phyloP scores from a whole-genome alignment of 2,113 vertebrate species.

The Grammomys surdaster region DNA sequence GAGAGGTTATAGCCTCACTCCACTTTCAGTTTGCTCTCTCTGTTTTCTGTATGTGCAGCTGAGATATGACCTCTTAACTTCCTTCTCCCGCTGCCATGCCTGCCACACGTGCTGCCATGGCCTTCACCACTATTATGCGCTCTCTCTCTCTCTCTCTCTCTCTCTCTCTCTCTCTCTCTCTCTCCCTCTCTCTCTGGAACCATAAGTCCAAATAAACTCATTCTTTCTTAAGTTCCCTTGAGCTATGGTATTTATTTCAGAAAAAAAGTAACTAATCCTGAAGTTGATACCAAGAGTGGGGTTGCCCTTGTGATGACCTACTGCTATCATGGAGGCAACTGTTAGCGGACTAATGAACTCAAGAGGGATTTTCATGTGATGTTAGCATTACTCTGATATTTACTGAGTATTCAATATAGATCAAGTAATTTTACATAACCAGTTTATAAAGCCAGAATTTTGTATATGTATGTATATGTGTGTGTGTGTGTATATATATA shows the following conservation, averaged over 20 bases:
- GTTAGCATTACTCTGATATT: not conserved
- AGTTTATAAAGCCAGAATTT: not conserved
- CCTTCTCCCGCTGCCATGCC: not conserved
- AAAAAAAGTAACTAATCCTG: not conserved
- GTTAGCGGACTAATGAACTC: not conserved
- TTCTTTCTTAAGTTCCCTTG: not conserved
- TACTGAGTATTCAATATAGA: not conserved
- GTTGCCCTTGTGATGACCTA: not conserved
- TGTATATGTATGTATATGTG: not conserved
- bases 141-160: too few species aligned
- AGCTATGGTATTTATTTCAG: not conserved
- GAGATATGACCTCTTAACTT: not conserved
- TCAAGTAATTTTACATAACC: not conserved
- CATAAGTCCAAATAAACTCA: not conserved
- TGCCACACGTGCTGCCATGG: not conserved
- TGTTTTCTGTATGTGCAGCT: not conserved
- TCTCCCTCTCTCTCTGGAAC: not conserved
- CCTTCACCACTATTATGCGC: not conserved
- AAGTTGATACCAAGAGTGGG: not conserved
- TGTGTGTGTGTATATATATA: too few species aligned
- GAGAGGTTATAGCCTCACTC: not conserved
- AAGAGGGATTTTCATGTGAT: not conserved
- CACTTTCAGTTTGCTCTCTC: not conserved
- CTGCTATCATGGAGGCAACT: not conserved
- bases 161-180: not conserved